Conservation (phyloP, 1,140 invertebrate genomes). For the Chionoecetes opilio region DNA sequence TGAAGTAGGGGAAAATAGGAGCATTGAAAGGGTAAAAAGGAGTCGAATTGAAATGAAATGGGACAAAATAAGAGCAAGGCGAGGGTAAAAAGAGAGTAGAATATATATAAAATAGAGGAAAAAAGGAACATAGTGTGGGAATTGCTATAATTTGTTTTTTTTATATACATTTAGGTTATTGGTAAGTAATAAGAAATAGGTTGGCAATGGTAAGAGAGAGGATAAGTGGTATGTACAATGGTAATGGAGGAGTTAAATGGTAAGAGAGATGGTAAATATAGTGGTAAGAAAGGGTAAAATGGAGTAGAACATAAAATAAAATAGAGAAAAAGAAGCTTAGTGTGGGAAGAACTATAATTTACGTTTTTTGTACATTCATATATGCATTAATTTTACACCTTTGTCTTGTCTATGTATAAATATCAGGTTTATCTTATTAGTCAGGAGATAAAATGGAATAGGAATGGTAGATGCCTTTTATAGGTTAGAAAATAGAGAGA, state of each 20-base stretch:
- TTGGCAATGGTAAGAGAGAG: not conserved
- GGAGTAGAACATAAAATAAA: too few species aligned
- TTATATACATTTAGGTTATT: not conserved
- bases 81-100: not conserved
- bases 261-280: not conserved
- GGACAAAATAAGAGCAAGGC: too few species aligned
- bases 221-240: not conserved
- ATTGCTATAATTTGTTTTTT: too few species aligned
- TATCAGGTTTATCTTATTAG: too few species aligned
- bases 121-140: not conserved
- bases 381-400: too few species aligned
- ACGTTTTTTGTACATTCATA: too few species aligned
- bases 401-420: too few species aligned
- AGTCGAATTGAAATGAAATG: too few species aligned
- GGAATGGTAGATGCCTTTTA: too few species aligned
- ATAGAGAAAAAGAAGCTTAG: not conserved
- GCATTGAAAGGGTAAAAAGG: too few species aligned
- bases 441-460: not conserved
- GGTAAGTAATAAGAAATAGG: not conserved
- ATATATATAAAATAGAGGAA: not conserved
- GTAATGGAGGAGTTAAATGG: not conserved
- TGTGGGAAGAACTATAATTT: not conserved
- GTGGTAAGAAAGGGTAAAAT: not conserved
- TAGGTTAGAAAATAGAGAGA: not conserved
- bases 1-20: too few species aligned